A percentile compares a stretch with the other conserved stretches of the same genome.
Evolutionary conservation across 2,888 invertebrate genomes (phyloP).

Genomic region (Pocota personata): DNA sequence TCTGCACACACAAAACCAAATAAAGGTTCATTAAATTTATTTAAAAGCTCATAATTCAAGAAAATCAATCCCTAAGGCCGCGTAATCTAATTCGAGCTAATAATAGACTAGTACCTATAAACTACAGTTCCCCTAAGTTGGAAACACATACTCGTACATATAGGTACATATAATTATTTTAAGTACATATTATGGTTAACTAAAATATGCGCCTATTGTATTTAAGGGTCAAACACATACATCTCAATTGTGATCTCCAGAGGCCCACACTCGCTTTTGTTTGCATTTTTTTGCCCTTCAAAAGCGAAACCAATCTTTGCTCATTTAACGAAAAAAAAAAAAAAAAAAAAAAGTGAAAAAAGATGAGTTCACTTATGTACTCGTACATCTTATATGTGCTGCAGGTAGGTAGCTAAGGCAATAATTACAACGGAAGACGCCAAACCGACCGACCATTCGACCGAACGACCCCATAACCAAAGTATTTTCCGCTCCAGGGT

Average conservation of each 20-base stretch:
- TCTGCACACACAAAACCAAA: too few species aligned
- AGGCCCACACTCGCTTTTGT: slow-evolving; percentile 29
- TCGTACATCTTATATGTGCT: slow-evolving; percentile 18
- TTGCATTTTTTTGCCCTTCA: slow-evolving; percentile 16
- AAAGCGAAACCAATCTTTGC: slow-evolving; percentile 54
- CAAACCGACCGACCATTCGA: slow-evolving; percentile 52
- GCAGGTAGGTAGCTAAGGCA: slow-evolving; percentile 34
- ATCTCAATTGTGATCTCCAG: not conserved
- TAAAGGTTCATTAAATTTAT: too few species aligned
- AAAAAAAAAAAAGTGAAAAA: slow-evolving; percentile 5
- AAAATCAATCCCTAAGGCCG: not conserved
- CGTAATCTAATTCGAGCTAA: not conserved
- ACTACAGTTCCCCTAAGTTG: not conserved
- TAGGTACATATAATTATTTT: not conserved
- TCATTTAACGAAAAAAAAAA: slow-evolving; percentile 27
- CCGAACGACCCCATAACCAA: slow-evolving; percentile 66
- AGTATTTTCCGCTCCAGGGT: slow-evolving; percentile 68
- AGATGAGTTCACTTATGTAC: slow-evolving; percentile 54
- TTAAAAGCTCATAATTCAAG: too few species aligned
- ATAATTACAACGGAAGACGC: slow-evolving; percentile 19
- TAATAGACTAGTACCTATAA: not conserved
- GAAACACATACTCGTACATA: too few species aligned
- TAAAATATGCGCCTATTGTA: not conserved
- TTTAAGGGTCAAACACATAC: slow-evolving; percentile 25
- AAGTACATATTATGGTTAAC: not conserved